These are phyloP conservation scores for Leptopilina clavipes DNA, from an alignment of 1,140 invertebrate genomes.

Conservation along the genomic window DNA sequence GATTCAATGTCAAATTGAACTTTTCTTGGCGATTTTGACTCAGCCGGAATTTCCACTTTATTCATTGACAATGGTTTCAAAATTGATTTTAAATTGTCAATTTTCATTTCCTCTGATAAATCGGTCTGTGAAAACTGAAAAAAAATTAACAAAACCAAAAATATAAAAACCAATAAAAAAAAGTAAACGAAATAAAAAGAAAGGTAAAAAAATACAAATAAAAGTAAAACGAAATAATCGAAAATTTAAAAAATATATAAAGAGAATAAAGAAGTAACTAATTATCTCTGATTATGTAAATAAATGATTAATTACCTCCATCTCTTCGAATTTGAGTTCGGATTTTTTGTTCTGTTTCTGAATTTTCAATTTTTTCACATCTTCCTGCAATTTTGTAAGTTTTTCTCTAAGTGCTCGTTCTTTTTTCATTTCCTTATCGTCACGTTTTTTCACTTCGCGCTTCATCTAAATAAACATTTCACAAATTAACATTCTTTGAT, in stretches of 20 bases:
- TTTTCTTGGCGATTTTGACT: not conserved
- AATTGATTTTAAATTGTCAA: not conserved
- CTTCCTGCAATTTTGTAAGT: constrained; percentile 3
- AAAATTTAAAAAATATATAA: too few relatives aligned
- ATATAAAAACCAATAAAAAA: too few relatives aligned
- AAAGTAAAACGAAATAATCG: too few relatives aligned
- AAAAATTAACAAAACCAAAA: too few relatives aligned
- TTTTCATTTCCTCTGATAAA: not conserved
- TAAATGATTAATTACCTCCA: not conserved
- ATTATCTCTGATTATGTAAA: too few relatives aligned
- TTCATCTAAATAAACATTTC: constrained; percentile 1
- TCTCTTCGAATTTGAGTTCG: not conserved
- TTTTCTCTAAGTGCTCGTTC: constrained; percentile 12
- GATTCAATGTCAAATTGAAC: not conserved
- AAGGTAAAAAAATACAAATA: not conserved
- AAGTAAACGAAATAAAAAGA: not conserved
- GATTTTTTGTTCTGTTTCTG: not conserved
- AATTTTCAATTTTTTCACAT: not conserved
- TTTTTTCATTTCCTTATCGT: not conserved
- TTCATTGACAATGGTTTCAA: not conserved
- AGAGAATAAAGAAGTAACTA: too few relatives aligned
- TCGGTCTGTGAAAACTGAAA: not conserved
- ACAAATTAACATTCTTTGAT: too few relatives aligned
- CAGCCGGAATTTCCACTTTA: not conserved
- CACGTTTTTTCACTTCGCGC: not conserved